Conservation (phyloP, 2,113 vertebrate genomes). For the Bufo bufo region DNA sequence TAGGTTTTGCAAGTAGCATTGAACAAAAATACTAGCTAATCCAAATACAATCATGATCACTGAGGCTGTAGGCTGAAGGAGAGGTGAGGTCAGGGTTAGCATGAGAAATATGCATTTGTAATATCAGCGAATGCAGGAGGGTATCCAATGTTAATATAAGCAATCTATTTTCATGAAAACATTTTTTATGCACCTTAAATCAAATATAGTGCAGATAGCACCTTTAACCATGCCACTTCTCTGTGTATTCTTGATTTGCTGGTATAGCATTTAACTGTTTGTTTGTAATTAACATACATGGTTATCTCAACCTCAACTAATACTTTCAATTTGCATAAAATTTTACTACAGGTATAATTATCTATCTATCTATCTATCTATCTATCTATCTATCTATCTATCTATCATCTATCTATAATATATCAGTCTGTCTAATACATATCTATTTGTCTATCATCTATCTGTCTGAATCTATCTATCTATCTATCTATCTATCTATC, state of each 20-base stretch:
- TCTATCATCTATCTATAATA: background rate
- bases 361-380: background rate
- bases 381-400: background rate
- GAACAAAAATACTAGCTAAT: background rate
- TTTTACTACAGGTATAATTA: background rate
- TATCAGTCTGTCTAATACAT: background rate
- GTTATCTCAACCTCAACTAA: no score
- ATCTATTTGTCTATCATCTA: background rate
- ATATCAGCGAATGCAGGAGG: background rate
- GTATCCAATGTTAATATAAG: background rate
- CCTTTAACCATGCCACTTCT: background rate
- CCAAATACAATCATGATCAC: background rate
- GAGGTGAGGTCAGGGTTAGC: background rate
- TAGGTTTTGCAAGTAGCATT: background rate
- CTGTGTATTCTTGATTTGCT: background rate
- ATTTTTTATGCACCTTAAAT: no score
- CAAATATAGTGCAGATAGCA: background rate
- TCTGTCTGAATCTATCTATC: background rate
- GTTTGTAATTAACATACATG: no score
- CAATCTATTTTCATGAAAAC: background rate
- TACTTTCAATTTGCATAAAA: background rate
- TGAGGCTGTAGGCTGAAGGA: background rate
- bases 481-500: background rate
- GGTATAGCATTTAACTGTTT: background rate
- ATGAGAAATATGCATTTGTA: background rate